Evolutionary conservation across 2,888 invertebrate species (phyloP), one percentile per base, ranked within the genome.

Genomic region (Gasteruption jaculator): DNA sequence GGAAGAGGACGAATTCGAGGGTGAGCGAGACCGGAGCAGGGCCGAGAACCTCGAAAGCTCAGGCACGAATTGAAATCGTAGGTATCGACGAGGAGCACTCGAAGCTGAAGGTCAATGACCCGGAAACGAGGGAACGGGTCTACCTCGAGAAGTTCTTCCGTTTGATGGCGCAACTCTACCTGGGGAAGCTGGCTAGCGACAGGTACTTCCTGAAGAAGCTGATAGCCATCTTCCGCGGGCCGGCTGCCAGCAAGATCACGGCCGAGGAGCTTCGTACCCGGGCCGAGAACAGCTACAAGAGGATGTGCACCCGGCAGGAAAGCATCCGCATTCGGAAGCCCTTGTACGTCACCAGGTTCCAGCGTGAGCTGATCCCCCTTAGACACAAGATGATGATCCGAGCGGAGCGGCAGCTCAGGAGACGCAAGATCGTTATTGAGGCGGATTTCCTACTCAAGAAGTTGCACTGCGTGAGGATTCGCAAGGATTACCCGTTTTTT

Each of bases 311-410:
- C 27, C 65, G 71, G 40, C 72, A 74, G 53, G 66, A 74, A 45
- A 56, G 73, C 6, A 50, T 76, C 4, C 62, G 75, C 18, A 67
- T 67, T 2, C 56, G 74, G 7, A 61, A 65, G 41, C 76, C 76
- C 0, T 65, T 74, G 32, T 76, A 76, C 50, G 67, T 67, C 27
- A 66, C 71, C 10, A 67, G 71, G 43, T 73, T 61, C 5, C 31
- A 65, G 38, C 63, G 64, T 41, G 68, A 69, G 45, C 57, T 58
- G 0, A 50, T 65, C 2, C 58, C 71, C 2, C 57, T 61, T 0
- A 65, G 68, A 3, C 60, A 62, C 10, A 56, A 65, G 19, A 50
- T 52, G 33, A 50, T 46, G 10, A 52, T 72, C 7, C 63, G 63
- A 18, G 50, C 56, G 25, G 61, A 68, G 16, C 67, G 64, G 43